These are phyloP conservation scores for Drosophila bipectinata DNA, from an alignment of 1,140 invertebrate species.

Conservation along the genomic window DNA sequence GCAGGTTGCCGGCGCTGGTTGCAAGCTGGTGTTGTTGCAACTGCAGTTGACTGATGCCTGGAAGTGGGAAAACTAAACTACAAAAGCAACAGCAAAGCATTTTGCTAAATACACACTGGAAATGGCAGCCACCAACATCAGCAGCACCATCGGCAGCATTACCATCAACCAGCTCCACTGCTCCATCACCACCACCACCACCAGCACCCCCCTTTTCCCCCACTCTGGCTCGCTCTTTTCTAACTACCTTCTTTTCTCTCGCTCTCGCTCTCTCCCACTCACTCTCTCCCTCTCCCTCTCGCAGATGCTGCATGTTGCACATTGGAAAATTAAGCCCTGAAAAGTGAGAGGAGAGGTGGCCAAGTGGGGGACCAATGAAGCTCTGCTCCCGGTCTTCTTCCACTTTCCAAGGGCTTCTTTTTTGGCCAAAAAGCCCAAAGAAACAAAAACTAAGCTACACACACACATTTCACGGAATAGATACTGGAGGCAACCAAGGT, in stretches of 20 bases:
- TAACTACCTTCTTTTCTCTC: constrained; percentile 1
- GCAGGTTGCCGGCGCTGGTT: constrained; percentile 8
- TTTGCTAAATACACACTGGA: constrained; percentile 80
- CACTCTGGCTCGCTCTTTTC: not conserved
- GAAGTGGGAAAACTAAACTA: constrained; percentile 71
- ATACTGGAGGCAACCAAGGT: not conserved
- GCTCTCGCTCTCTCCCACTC: not conserved
- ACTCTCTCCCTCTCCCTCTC: not conserved
- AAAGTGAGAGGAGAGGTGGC: constrained; percentile 34
- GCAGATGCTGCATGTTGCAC: constrained; percentile 54
- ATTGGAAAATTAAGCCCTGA: constrained; percentile 69
- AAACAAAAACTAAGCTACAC: not conserved
- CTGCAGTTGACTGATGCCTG: constrained; percentile 43
- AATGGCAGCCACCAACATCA: constrained; percentile 47
- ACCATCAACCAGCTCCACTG: not conserved
- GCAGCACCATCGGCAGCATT: too few species aligned
- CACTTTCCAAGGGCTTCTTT: constrained; percentile 6
- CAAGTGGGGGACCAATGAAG: constrained; percentile 16
- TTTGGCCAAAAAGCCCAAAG: constrained; percentile 16
- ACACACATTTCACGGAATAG: constrained; percentile 14
- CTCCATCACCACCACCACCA: not conserved
- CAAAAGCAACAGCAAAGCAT: constrained; percentile 57
- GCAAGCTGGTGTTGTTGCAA: constrained; percentile 35
- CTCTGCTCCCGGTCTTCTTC: not conserved
- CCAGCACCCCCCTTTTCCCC: not conserved